A percentile compares a stretch with the other conserved stretches of the same genome.
phyloP scores from a whole-genome alignment of 35 echinoderm and acorn worm species.

The Amphiura filiformis region DNA sequence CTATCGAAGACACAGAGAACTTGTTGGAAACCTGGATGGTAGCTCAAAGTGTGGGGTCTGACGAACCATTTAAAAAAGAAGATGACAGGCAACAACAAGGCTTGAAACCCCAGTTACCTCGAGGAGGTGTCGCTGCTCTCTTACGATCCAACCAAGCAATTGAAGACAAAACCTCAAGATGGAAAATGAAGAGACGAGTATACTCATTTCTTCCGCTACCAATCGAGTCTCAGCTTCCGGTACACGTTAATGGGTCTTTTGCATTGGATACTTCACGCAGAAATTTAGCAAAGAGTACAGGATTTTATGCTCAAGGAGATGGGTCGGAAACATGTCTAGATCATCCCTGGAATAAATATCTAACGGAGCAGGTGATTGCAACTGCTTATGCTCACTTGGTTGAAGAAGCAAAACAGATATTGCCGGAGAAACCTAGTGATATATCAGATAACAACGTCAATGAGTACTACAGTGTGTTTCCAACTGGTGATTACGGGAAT shows the following conservation, averaged over 20 bases:
- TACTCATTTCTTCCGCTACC: slow-evolving; percentile 63
- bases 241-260: slow-evolving; percentile 65
- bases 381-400: slow-evolving; percentile 32
- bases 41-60: slow-evolving; percentile 20
- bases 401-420: background rate
- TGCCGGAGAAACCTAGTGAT: background rate
- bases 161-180: background rate
- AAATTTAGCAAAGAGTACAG: slow-evolving; percentile 8
- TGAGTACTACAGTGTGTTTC: slow-evolving; percentile 11
- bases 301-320: background rate
- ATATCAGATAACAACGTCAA: background rate
- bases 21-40: slow-evolving; percentile 24
- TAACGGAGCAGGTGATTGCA: slow-evolving; percentile 28
- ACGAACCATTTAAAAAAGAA: background rate
- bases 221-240: slow-evolving; percentile 51
- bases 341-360: slow-evolving; percentile 38
- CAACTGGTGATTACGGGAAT: background rate
- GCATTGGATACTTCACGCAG: slow-evolving; percentile 25
- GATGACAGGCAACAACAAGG: background rate
- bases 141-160: background rate
- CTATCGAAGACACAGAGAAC: background rate
- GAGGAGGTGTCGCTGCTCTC: slow-evolving; percentile 37
- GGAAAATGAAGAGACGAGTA: background rate
- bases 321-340: background rate
- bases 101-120: background rate